phyloP scores from a whole-genome alignment of 2,797 vertebrate species.

The Cuniculus paca region DNA sequence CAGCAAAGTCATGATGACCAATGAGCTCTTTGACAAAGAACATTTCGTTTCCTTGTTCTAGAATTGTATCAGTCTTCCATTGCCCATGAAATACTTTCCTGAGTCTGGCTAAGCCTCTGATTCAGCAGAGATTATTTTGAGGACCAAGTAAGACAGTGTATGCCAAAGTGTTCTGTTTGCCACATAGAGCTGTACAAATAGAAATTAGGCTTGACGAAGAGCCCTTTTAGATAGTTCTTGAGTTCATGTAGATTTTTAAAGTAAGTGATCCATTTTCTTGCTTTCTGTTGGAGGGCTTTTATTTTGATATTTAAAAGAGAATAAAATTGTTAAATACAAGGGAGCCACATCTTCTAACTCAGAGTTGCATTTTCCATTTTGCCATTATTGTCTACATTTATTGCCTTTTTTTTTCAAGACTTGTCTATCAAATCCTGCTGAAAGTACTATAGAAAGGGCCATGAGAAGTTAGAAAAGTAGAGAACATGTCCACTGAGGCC shows the following conservation, averaged over 20 bases:
- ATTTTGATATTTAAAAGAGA: conserved; percentile 61
- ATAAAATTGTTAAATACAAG: not conserved
- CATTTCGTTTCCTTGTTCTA: not conserved
- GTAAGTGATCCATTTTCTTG: not conserved
- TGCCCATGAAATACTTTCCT: not conserved
- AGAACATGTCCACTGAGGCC: not conserved
- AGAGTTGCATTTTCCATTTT: conserved; percentile 1
- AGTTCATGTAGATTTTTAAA: conserved; percentile 36
- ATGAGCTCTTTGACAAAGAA: not conserved
- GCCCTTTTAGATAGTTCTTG: conserved; percentile 7
- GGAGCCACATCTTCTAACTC: not conserved
- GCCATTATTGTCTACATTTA: not conserved
- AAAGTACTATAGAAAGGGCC: not conserved
- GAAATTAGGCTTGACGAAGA: conserved; percentile 54
- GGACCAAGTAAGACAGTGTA: conserved; percentile 33
- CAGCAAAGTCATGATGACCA: not conserved
- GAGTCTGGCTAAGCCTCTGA: not conserved
- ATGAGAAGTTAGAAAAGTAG: not conserved
- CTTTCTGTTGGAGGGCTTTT: conserved; percentile 19
- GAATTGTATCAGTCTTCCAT: not conserved
- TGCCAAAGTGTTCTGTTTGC: conserved; percentile 40
- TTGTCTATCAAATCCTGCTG: not conserved
- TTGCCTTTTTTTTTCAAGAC: not conserved
- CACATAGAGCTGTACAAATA: not conserved
- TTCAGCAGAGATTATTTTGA: conserved; percentile 45